These are phyloP conservation scores for Drosophila buzzatii DNA, from an alignment of 2,888 invertebrate species.

Conservation along the genomic window DNA sequence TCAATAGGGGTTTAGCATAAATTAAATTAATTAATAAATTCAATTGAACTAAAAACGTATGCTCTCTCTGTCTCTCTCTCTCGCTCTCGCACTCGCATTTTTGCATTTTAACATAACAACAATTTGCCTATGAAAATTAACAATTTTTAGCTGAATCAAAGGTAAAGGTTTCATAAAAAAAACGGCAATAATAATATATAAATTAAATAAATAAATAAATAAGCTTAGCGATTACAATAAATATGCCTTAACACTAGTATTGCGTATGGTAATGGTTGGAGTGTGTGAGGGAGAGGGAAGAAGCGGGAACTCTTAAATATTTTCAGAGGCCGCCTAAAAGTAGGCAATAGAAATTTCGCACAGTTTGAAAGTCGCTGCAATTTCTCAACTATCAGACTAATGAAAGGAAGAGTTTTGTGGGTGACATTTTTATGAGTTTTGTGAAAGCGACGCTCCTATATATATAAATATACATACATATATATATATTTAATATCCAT, in stretches of 20 bases:
- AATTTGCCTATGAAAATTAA: constrained; percentile 78
- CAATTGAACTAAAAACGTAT: constrained; percentile 83
- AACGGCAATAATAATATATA: constrained; percentile 52
- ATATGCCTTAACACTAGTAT: constrained; percentile 63
- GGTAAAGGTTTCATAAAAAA: constrained; percentile 32
- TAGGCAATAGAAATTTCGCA: constrained; percentile 35
- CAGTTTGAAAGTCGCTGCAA: constrained; percentile 49
- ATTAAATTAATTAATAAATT: constrained; percentile 75
- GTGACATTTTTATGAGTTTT: constrained; percentile 5
- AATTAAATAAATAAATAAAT: constrained; percentile 73
- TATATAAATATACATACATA: neutral
- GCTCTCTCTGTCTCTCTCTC: constrained; percentile 48
- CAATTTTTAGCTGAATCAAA: constrained; percentile 81
- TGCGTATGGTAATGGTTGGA: constrained; percentile 24
- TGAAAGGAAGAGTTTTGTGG: constrained; percentile 29
- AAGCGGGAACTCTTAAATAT: neutral
- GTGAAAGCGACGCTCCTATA: constrained; percentile 41
- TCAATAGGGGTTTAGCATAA: constrained; percentile 49
- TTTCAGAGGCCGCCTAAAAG: constrained; percentile 32
- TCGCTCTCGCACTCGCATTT: constrained; percentile 23
- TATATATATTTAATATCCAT: neutral
- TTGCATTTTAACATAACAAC: constrained; percentile 74
- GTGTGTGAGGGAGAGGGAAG: neutral
- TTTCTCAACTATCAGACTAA: constrained; percentile 61
- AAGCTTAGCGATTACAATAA: constrained; percentile 69